Evolutionary conservation across 2,113 vertebrate species (phyloP).

Genomic region (Zingel zingel): DNA sequence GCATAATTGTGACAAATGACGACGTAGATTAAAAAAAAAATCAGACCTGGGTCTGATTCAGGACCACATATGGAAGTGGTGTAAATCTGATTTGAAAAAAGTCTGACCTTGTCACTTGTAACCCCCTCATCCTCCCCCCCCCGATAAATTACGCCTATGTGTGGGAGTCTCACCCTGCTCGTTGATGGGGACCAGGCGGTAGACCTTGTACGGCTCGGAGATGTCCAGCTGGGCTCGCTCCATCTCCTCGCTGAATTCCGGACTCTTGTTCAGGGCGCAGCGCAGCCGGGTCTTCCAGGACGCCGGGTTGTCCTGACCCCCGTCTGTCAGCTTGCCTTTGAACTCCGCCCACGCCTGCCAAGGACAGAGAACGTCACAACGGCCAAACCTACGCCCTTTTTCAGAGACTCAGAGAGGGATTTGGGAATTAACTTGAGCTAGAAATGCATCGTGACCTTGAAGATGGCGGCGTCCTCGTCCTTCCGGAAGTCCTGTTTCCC

Average conservation of each 20-base stretch:
- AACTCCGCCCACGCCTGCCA: conserved; percentile 90
- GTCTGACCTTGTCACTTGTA: too few relatives aligned
- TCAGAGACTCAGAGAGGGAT: background rate
- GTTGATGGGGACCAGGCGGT: conserved; percentile 84
- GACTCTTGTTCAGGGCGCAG: conserved; percentile 93
- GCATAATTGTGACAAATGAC: too few relatives aligned
- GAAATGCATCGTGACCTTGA: conserved; percentile 83
- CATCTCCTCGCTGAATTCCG: conserved; percentile 88
- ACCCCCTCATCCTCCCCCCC: too few relatives aligned
- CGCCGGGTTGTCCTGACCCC: conserved; percentile 80
- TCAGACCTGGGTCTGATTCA: too few relatives aligned
- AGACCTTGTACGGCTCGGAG: conserved; percentile 93
- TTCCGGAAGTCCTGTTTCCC: conserved; percentile 93
- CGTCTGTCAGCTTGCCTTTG: conserved; percentile 86
- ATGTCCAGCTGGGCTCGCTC: conserved; percentile 87
- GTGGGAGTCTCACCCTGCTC: conserved; percentile 79
- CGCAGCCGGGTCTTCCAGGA: conserved; percentile 92
- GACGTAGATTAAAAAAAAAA: too few relatives aligned
- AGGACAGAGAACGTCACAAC: accelerated
- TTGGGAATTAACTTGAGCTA: background rate
- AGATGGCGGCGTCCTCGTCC: conserved; percentile 91
- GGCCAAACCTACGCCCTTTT: too few relatives aligned
- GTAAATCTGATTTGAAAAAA: too few relatives aligned
- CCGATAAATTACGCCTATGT: too few relatives aligned
- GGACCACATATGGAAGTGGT: too few relatives aligned